Base-by-base conservation (phyloP, 2,888 invertebrate species). In the Empis stercorea region DNA sequence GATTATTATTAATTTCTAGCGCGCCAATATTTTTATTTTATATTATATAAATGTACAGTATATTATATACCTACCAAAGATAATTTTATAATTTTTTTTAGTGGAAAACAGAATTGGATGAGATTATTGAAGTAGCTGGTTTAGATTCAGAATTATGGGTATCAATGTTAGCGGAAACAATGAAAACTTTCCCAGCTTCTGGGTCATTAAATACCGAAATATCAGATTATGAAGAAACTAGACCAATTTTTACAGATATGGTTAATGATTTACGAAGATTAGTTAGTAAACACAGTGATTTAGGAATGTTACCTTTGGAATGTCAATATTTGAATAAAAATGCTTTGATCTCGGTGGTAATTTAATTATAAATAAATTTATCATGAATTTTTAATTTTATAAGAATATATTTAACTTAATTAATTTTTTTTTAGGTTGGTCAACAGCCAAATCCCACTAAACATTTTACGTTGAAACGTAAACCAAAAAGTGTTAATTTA, bases 131-230 rank as follows among this genome's bases (percentile, higher is more conserved):
- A 68, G 86, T 94, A 55, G 96, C 94, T 9, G 83, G 85, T 4
- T 76, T 86, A 58, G 95, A 96, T 72, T 87, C 89, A 10, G 96
- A 97, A 66, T 78, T 94, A 58, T 96, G 96, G 96, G 96, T 96
- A 32, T 88, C 93, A 6, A 94, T 94, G 89, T 73, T 96, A 54
- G 94, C 91, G 3, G 95, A 96, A 72, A 87, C 92, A 54, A 83
- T 96, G 73, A 91, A 91, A 65, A 89, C 92, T 0, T 92, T 87
- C 64, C 95, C 96, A 1, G 80, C 87, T 0, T 82, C 85, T 0
- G 92, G 93, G 27, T 85, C 87, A 32, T 76, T 95, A 48, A 94
- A 93, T 65, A 86, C 89, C 34, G 87, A 92, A 70, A 84, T 93
- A 59, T 74, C 82, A 44, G 88, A 89, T 66, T 79, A 87, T 55